A percentile compares a stretch with the other conserved stretches of the same genome.
These are phyloP conservation scores for Chrysina gloriosa DNA, from an alignment of 2,888 invertebrate genomes.

Conservation along the genomic window DNA sequence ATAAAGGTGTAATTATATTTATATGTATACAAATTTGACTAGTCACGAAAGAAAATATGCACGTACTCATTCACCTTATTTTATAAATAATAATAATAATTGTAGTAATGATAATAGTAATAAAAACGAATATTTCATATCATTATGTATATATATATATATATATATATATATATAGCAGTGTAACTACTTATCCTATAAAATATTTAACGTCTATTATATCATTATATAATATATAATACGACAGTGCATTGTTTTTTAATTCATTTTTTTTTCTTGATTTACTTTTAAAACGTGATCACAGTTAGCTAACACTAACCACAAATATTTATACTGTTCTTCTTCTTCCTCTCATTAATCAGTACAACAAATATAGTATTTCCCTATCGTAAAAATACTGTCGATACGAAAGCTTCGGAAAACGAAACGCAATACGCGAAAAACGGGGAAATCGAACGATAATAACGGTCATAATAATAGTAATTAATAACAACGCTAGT, in stretches of 20 bases:
- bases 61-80: too few relatives aligned
- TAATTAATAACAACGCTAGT: too few relatives aligned
- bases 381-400: conserved; percentile 38
- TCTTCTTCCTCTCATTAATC: conserved; percentile 15
- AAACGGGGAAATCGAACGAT: not conserved
- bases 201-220: conserved; percentile 52
- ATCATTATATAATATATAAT: conserved; percentile 35
- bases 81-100: conserved; percentile 23
- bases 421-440: not conserved
- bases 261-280: conserved; percentile 42
- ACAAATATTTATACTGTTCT: conserved; percentile 39
- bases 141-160: not conserved
- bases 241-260: conserved; percentile 56
- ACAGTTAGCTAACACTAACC: conserved; percentile 57
- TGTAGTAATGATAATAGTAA: conserved; percentile 14
- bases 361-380: conserved; percentile 29
- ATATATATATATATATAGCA: conserved; percentile 11
- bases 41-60: conserved; percentile 20
- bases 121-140: not conserved
- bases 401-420: not conserved
- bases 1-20: not conserved
- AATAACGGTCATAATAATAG: not conserved
- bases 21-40: conserved; percentile 31
- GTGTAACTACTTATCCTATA: conserved; percentile 36
- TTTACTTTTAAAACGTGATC: conserved; percentile 55